Percentiles rank a stretch among this genome's conserved stretches.
Evolutionary conservation across 2,113 vertebrate species (phyloP).

Genomic region (Ageneiosus marmoratus): DNA sequence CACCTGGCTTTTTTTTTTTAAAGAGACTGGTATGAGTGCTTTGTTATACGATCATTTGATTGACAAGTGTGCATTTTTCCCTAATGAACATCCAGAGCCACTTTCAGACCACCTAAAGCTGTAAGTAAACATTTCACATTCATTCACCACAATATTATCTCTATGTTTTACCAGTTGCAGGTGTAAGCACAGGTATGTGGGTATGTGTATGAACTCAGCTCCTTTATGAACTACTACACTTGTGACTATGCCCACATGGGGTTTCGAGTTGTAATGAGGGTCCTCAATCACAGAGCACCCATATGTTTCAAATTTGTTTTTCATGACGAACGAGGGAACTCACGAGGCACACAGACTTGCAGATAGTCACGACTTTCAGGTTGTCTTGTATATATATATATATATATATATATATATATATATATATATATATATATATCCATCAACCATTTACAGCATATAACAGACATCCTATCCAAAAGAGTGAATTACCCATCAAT

Average conservation of each 20-base stretch:
- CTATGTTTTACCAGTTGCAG: slow-evolving; percentile 7
- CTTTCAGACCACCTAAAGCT: slow-evolving; percentile 2
- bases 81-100: not conserved
- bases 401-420: too few species aligned
- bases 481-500: not conserved
- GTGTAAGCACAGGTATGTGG: slow-evolving; percentile 2
- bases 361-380: not conserved
- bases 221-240: slow-evolving; percentile 14
- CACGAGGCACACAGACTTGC: not conserved
- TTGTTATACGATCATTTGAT: not conserved
- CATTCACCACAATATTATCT: not conserved
- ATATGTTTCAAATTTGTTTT: not conserved
- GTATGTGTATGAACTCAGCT: slow-evolving; percentile 16
- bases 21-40: not conserved
- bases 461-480: not conserved
- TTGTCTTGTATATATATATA: not conserved
- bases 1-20: not conserved
- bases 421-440: not conserved
- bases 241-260: slow-evolving; percentile 12
- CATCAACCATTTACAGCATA: not conserved
- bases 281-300: not conserved
- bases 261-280: not conserved
- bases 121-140: slow-evolving; percentile 5
- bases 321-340: not conserved
- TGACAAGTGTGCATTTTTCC: not conserved